These are phyloP conservation scores for Triplophysa yarkandensis DNA, from an alignment of 2,797 vertebrate genomes.

Conservation along the genomic window DNA sequence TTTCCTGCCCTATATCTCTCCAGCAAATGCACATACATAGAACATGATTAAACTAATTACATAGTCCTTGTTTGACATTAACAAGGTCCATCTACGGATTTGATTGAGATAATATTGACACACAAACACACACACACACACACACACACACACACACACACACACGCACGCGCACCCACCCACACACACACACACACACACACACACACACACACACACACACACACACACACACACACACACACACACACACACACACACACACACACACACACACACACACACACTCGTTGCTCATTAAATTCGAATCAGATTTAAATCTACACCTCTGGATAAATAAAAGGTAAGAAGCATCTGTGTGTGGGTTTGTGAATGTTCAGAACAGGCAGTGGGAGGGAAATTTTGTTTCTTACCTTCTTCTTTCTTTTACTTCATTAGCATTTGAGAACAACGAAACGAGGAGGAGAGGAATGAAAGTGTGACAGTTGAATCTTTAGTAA, in stretches of 20 bases:
- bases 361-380: neutral
- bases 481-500: neutral
- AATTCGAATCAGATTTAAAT: neutral
- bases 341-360: neutral
- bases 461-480: neutral
- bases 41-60: conserved; percentile 46
- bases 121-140: conserved; percentile 13
- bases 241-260: neutral
- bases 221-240: neutral
- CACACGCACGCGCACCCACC: neutral
- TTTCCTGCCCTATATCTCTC: conserved; percentile 7
- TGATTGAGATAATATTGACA: neutral
- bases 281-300: neutral
- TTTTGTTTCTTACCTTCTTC: neutral
- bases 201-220: neutral
- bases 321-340: neutral
- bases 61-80: conserved; percentile 32
- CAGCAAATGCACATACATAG: neutral
- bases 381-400: neutral
- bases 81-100: conserved; percentile 61
- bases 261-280: neutral
- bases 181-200: neutral
- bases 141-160: too few species aligned
- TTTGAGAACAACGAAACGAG: neutral
- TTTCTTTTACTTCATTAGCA: neutral